A percentile compares a stretch with the other conserved stretches of the same genome.
Conservation (phyloP, 2,113 vertebrate species). For the Ginglymostoma cirratum region DNA sequence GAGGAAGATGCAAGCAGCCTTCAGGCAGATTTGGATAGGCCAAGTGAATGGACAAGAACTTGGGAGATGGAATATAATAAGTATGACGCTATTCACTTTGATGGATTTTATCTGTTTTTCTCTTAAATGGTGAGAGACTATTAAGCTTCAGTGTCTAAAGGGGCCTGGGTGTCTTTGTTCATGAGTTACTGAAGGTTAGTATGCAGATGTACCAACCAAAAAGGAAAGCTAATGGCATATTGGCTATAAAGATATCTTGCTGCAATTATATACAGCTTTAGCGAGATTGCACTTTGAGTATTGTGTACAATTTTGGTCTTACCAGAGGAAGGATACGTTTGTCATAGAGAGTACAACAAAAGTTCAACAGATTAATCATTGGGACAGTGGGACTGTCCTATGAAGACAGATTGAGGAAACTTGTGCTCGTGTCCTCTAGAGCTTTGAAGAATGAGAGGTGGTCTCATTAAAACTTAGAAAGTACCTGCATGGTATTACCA, state of each 20-base stretch:
- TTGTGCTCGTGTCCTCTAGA: too few species aligned
- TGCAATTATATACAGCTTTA: neutral
- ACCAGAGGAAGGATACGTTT: neutral
- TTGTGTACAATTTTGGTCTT: neutral
- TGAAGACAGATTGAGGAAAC: too few species aligned
- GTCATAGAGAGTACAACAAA: neutral
- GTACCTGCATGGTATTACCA: too few species aligned
- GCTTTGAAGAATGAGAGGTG: too few species aligned
- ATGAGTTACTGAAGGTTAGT: neutral
- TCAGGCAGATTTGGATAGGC: neutral
- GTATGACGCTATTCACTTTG: neutral
- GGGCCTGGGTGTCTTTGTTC: neutral
- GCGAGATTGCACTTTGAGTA: neutral
- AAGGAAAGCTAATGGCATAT: neutral
- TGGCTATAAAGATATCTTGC: neutral
- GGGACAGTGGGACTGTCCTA: too few species aligned
- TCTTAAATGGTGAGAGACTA: neutral
- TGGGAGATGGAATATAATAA: neutral
- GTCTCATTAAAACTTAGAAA: too few species aligned
- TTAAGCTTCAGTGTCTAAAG: too few species aligned
- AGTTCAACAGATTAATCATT: too few species aligned
- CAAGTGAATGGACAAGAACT: neutral
- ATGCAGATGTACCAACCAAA: neutral
- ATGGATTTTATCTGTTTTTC: neutral
- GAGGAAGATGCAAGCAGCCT: neutral